Percentiles rank a stretch among this genome's conserved stretches.
These are phyloP conservation scores for Pogonocherus hispidulus DNA, from an alignment of 2,888 invertebrate genomes.

Conservation along the genomic window DNA sequence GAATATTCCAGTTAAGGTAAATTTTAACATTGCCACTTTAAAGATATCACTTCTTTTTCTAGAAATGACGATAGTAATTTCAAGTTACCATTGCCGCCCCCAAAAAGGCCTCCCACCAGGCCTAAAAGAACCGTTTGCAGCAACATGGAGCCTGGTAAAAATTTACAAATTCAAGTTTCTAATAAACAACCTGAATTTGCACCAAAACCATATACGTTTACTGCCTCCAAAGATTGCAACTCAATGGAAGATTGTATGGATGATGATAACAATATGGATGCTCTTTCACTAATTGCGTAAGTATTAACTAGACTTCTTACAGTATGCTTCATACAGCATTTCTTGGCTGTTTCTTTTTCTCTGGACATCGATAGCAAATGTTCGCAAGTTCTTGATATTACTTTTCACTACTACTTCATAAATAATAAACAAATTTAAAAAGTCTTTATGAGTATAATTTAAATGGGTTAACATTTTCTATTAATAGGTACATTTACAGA, in stretches of 20 bases:
- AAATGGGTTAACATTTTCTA: too few relatives aligned
- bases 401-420: too few relatives aligned
- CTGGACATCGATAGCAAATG: too few relatives aligned
- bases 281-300: conserved; percentile 36
- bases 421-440: too few relatives aligned
- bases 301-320: conserved; percentile 3
- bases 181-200: neutral
- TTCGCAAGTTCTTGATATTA: too few relatives aligned
- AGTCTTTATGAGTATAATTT: too few relatives aligned
- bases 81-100: conserved; percentile 32
- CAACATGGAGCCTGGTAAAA: neutral
- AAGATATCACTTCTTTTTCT: neutral
- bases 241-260: neutral
- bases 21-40: too few relatives aligned
- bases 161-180: conserved; percentile 13
- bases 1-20: too few relatives aligned
- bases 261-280: conserved; percentile 30
- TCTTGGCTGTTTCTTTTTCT: too few relatives aligned
- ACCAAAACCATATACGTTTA: neutral
- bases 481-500: too few relatives aligned
- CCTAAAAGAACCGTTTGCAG: conserved; percentile 23
- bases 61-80: conserved; percentile 17
- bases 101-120: conserved; percentile 36
- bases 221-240: neutral
- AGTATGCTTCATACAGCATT: too few relatives aligned